Percentiles rank a stretch among this genome's conserved stretches.
Conservation (phyloP, 1,140 invertebrate genomes). For the Drosophila kohkoa region DNA sequence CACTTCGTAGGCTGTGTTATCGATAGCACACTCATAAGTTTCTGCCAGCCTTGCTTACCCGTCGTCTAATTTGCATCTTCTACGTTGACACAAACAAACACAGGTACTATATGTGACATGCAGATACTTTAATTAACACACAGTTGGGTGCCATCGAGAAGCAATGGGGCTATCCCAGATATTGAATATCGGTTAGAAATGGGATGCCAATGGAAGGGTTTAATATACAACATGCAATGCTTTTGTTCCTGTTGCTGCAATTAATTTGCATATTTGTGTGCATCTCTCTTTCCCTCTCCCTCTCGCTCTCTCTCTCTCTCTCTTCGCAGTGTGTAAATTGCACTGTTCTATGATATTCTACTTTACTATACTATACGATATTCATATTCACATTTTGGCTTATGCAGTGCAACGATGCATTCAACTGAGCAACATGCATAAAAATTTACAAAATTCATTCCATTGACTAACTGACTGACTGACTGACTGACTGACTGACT, state of each 20-base stretch:
- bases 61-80: neutral
- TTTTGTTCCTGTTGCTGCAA: conserved; percentile 6
- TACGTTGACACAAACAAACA: neutral
- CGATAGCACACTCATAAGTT: neutral
- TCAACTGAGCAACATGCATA: conserved; percentile 41
- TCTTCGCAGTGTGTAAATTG: no score
- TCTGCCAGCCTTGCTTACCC: neutral
- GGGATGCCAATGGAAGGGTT: neutral
- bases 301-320: neutral
- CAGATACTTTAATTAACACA: conserved; percentile 28
- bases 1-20: neutral
- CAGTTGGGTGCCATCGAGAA: neutral
- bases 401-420: conserved; percentile 51
- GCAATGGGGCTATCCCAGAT: neutral
- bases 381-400: conserved; percentile 48
- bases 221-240: neutral
- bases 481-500: no score
- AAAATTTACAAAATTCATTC: conserved; percentile 42
- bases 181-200: neutral
- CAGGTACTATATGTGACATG: neutral
- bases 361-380: conserved; percentile 18
- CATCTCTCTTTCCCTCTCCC: neutral
- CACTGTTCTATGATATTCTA: neutral
- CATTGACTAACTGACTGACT: neutral
- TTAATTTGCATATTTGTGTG: conserved; percentile 38